Percentiles rank a stretch among this genome's conserved stretches.
These are phyloP conservation scores for Zophobas atratus DNA, from an alignment of 1,140 invertebrate species.

Conservation along the genomic window DNA sequence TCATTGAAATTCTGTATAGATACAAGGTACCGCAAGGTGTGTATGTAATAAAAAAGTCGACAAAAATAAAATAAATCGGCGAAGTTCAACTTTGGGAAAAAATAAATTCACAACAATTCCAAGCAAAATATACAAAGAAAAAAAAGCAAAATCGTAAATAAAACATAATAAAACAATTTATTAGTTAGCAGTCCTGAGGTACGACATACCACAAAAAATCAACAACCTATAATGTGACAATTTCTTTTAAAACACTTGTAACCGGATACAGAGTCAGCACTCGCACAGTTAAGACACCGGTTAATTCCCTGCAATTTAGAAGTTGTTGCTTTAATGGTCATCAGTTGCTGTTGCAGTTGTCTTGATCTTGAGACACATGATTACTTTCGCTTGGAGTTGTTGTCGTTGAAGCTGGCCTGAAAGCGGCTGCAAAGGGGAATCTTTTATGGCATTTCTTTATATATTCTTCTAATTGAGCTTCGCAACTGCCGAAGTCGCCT, in stretches of 20 bases:
- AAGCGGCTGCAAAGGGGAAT: conserved; percentile 83
- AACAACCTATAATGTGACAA: conserved; percentile 46
- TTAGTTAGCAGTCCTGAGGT: conserved; percentile 54
- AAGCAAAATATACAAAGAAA: conserved; percentile 21
- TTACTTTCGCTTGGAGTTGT: conserved; percentile 49
- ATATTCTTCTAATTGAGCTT: conserved; percentile 78
- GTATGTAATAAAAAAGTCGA: conserved; percentile 19
- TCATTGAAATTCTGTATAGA: conserved; percentile 35
- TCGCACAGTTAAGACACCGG: conserved; percentile 50
- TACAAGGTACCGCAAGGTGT: conserved; percentile 26
- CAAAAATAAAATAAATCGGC: conserved; percentile 17
- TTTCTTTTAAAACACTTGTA: conserved; percentile 49
- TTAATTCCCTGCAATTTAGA: conserved; percentile 45
- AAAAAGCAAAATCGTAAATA: conserved; percentile 36
- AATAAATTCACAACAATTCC: conserved; percentile 40
- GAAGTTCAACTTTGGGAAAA: conserved; percentile 10
- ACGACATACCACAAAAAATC: conserved; percentile 50
- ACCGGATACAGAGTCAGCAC: conserved; percentile 52
- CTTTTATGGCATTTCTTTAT: conserved; percentile 79
- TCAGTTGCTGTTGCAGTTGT: conserved; percentile 70
- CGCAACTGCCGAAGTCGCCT: conserved; percentile 85
- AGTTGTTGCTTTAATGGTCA: conserved; percentile 53
- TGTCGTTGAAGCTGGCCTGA: conserved; percentile 69
- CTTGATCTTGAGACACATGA: conserved; percentile 67
- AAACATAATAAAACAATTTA: conserved; percentile 53